phyloP scores from a whole-genome alignment of 2,888 invertebrate genomes.

The Rosalia funebris region DNA sequence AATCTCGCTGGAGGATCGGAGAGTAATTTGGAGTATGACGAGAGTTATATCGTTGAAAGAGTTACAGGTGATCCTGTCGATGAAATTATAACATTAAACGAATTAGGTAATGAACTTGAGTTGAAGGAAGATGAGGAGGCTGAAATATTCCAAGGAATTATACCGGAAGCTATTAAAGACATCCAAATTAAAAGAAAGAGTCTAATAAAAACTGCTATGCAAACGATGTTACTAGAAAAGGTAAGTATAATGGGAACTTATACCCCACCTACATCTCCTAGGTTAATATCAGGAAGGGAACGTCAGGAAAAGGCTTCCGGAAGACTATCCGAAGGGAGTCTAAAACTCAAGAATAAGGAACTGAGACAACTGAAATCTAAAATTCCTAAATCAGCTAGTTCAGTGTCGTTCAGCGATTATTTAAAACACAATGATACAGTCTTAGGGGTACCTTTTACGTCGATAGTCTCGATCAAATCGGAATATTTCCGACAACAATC shows the following conservation, averaged over 20 bases:
- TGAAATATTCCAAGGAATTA: constrained; percentile 31
- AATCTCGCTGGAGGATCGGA: constrained; percentile 5
- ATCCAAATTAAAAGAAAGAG: constrained; percentile 47
- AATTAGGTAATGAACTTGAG: neutral
- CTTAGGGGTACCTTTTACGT: constrained; percentile 67
- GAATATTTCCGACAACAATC: constrained; percentile 41
- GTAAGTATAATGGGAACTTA: constrained; percentile 55
- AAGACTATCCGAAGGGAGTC: neutral
- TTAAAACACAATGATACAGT: constrained; percentile 64
- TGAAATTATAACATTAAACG: neutral
- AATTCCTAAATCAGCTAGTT: constrained; percentile 43
- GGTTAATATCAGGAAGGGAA: constrained; percentile 47
- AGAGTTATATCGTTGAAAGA: neutral
- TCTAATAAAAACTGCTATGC: constrained; percentile 58
- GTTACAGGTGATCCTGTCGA: neutral
- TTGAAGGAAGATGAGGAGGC: neutral
- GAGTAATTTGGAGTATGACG: neutral
- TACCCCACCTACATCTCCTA: constrained; percentile 54
- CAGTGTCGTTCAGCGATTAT: constrained; percentile 56
- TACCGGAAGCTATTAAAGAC: constrained; percentile 47
- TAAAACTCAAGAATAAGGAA: neutral
- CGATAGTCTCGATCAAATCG: constrained; percentile 48
- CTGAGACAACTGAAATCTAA: constrained; percentile 20
- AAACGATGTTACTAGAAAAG: constrained; percentile 59
- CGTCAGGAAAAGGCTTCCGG: constrained; percentile 37